Evolutionary conservation across 1,140 invertebrate genomes (phyloP).

Genomic region (Neotoxoptera formosana): DNA sequence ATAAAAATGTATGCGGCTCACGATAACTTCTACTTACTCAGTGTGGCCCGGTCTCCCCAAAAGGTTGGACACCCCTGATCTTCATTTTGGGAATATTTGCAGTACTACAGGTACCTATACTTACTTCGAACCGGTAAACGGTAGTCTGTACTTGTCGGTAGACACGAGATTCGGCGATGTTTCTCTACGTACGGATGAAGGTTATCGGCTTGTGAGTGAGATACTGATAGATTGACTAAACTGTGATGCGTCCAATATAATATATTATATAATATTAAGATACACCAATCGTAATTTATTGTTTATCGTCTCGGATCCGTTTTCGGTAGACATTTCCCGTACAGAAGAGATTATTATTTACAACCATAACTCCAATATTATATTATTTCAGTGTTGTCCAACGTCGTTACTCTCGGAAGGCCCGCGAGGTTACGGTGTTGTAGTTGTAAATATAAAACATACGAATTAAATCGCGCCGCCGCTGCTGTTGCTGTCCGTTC

Average conservation of each 20-base stretch:
- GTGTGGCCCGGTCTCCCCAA: too few relatives aligned
- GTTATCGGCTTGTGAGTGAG: neutral
- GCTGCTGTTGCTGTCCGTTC: neutral
- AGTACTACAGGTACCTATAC: neutral
- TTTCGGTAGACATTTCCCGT: neutral
- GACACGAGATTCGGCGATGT: too few relatives aligned
- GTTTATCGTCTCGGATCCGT: neutral
- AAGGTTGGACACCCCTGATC: too few relatives aligned
- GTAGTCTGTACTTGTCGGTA: neutral
- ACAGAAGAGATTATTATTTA: neutral
- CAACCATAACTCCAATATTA: neutral
- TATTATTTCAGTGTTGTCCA: neutral
- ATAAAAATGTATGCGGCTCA: too few relatives aligned
- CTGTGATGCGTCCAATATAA: neutral
- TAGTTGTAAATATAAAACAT: neutral
- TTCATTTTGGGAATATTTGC: too few relatives aligned
- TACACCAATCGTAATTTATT: neutral
- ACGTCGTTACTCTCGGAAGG: neutral
- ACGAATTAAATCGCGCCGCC: neutral
- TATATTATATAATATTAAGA: too few relatives aligned
- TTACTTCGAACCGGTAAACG: neutral
- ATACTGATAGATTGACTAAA: neutral
- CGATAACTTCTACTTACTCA: too few relatives aligned
- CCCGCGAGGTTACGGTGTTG: neutral
- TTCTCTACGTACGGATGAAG: neutral